phyloP scores from a whole-genome alignment of 2,888 invertebrate species.

The Acrobeloides nanus region DNA sequence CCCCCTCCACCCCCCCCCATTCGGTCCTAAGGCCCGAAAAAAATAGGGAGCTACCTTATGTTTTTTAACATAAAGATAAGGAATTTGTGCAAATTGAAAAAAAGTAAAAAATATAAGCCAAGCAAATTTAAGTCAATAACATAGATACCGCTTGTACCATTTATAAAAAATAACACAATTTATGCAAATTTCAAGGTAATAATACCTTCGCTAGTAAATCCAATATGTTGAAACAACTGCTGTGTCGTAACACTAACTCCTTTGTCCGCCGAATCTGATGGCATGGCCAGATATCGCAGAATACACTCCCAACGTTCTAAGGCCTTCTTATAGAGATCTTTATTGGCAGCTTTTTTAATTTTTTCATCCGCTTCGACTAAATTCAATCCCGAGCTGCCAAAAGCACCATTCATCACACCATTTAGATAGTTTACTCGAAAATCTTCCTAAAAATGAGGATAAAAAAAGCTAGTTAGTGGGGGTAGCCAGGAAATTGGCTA shows the following conservation, averaged over 20 bases:
- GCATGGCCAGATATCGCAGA: constrained; percentile 47
- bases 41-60: no score
- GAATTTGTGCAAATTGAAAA: neutral
- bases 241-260: constrained; percentile 69
- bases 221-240: constrained; percentile 79
- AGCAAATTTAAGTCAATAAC: neutral
- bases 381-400: constrained; percentile 19
- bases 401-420: constrained; percentile 31
- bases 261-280: constrained; percentile 28
- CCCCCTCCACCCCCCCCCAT: no score
- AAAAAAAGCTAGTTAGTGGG: no score
- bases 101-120: neutral
- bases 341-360: constrained; percentile 17
- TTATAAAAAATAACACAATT: neutral
- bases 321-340: constrained; percentile 54
- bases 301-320: constrained; percentile 58
- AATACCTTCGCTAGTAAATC: constrained; percentile 74
- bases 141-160: neutral
- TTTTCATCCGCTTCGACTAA: constrained; percentile 18
- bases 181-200: neutral
- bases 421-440: constrained; percentile 38
- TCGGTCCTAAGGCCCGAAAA: no score
- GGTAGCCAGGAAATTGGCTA: no score
- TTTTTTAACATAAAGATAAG: no score
- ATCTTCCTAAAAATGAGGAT: constrained; percentile 18